Percentiles rank a stretch among this genome's conserved stretches.
These are phyloP conservation scores for Numenius phaeopus DNA, from an alignment of 2,797 vertebrate genomes.

Conservation along the genomic window DNA sequence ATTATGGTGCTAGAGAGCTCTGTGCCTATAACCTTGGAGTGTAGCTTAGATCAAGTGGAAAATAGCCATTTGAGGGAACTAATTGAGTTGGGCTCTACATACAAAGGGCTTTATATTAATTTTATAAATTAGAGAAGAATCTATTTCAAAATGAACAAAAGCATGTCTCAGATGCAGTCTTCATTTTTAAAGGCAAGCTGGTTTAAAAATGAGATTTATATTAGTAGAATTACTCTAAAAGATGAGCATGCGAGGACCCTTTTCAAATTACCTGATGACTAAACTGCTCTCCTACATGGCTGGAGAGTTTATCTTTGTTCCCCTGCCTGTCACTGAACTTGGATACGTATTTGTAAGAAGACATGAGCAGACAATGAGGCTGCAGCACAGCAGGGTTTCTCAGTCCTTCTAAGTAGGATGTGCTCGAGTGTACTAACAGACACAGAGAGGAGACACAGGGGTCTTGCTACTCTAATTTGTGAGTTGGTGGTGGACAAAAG, in stretches of 20 bases:
- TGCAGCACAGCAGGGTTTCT: background rate
- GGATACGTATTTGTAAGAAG: background rate
- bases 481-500: background rate
- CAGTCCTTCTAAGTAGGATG: background rate
- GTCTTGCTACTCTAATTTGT: background rate
- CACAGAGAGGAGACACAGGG: background rate
- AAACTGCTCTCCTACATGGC: background rate
- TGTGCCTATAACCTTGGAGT: background rate
- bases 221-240: background rate
- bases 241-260: background rate
- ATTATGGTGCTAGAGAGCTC: background rate
- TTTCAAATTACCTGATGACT: background rate
- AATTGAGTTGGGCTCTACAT: slow-evolving; percentile 12
- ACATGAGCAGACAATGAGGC: background rate
- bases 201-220: background rate
- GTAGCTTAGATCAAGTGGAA: slow-evolving; percentile 37
- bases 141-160: slow-evolving; percentile 29
- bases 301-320: background rate
- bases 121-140: slow-evolving; percentile 30
- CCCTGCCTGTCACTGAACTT: background rate
- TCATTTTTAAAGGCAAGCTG: background rate
- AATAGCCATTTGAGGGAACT: slow-evolving; percentile 6
- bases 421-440: background rate
- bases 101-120: slow-evolving; percentile 16
- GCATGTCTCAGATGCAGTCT: background rate